Evolutionary conservation across 2,888 invertebrate species (phyloP).

Genomic region (Prenolepis imparis): DNA sequence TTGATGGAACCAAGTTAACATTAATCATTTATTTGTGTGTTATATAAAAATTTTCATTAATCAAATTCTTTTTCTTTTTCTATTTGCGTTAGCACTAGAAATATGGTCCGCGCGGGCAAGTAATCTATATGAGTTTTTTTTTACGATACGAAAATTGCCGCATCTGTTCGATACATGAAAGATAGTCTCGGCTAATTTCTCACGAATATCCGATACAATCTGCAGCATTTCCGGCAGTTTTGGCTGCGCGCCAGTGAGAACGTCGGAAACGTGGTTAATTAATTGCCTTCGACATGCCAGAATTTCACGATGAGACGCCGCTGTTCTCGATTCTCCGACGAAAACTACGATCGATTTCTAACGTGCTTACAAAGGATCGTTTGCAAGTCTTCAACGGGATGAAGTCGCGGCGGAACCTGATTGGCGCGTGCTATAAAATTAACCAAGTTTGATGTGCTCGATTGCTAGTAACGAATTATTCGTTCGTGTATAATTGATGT

Average conservation of each 20-base stretch:
- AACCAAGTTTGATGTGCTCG: background rate
- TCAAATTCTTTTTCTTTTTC: background rate
- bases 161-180: constrained; percentile 13
- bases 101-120: background rate
- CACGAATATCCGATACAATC: constrained; percentile 54
- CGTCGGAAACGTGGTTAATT: constrained; percentile 75
- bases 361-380: background rate
- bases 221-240: constrained; percentile 56
- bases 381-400: background rate
- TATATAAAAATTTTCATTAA: background rate
- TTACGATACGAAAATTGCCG: constrained; percentile 19
- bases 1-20: background rate
- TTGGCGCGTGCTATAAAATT: constrained; percentile 29
- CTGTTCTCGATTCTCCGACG: constrained; percentile 46
- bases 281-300: constrained; percentile 77
- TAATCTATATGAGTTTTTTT: background rate
- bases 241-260: constrained; percentile 75
- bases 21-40: background rate
- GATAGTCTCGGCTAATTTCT: constrained; percentile 34
- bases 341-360: constrained; percentile 16
- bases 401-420: background rate
- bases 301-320: constrained; percentile 67
- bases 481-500: constrained; percentile 10
- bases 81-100: background rate
- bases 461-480: background rate